phyloP scores from a whole-genome alignment of 1,140 invertebrate genomes.

The Diploscapter pachys region DNA sequence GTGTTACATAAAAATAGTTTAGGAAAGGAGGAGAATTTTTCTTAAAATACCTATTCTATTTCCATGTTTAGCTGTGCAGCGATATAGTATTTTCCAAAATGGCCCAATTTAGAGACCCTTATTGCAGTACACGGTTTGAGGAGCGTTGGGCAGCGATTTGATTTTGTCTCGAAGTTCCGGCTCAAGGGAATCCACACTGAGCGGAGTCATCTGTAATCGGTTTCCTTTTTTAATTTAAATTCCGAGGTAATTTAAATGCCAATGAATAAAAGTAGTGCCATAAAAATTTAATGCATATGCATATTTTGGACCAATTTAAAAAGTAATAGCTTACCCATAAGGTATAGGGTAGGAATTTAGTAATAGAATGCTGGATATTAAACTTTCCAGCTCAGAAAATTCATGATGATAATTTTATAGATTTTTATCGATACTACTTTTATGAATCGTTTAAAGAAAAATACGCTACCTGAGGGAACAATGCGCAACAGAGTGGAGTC shows the following conservation, averaged over 20 bases:
- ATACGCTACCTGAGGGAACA: slow-evolving; percentile 38
- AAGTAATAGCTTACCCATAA: no score
- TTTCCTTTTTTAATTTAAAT: not conserved
- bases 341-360: no score
- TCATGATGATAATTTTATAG: no score
- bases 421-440: no score
- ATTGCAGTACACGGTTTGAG: slow-evolving; percentile 14
- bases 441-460: not conserved
- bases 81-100: not conserved
- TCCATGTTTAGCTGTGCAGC: not conserved
- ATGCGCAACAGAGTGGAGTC: slow-evolving; percentile 40
- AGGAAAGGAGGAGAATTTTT: not conserved
- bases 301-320: no score
- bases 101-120: slow-evolving; percentile 9
- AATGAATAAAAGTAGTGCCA: no score
- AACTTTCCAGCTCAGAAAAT: no score
- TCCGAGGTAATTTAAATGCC: no score
- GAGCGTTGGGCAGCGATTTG: slow-evolving; percentile 3
- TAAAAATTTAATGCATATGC: no score
- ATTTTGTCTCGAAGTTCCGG: slow-evolving; percentile 16
- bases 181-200: slow-evolving; percentile 10
- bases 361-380: no score
- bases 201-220: slow-evolving; percentile 6
- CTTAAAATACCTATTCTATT: not conserved
- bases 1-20: not conserved